Conservation (phyloP, 2,888 invertebrate genomes). For the Drepanosiphum platanoidis region DNA sequence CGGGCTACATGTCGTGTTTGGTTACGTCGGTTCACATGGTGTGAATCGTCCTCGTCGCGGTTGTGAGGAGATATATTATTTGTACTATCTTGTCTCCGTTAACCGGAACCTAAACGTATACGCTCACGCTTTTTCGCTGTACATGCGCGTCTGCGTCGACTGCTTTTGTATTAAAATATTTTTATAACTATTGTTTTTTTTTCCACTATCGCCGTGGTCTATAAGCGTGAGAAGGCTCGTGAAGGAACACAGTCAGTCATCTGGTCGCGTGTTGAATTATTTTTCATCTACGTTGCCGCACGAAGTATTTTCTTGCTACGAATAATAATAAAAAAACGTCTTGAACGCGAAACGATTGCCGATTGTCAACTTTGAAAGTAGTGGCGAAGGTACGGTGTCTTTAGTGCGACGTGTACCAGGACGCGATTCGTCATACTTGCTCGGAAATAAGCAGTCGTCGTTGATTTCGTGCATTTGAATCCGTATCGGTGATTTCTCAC, state of each 20-base stretch:
- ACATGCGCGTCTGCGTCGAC: neutral
- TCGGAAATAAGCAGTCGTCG: neutral
- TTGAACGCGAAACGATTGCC: neutral
- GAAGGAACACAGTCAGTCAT: conserved; percentile 3
- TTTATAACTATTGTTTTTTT: conserved; percentile 6
- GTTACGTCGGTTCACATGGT: neutral
- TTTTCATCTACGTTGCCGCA: neutral
- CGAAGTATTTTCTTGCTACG: conserved; percentile 20
- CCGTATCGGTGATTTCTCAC: neutral
- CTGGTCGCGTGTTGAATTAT: conserved; percentile 31
- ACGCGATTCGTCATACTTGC: conserved; percentile 16
- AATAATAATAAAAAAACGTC: neutral
- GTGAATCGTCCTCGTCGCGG: neutral
- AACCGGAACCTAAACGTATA: conserved; percentile 40
- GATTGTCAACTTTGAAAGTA: conserved; percentile 35
- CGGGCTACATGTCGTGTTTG: neutral
- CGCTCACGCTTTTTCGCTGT: neutral
- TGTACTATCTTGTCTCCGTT: conserved; percentile 26
- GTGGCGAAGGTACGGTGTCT: neutral
- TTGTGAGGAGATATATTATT: neutral
- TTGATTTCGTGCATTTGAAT: neutral
- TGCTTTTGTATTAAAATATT: conserved; percentile 4
- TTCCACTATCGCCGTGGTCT: neutral
- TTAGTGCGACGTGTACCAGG: neutral
- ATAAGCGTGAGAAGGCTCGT: conserved; percentile 34